These are phyloP conservation scores for Cydia pomonella DNA, from an alignment of 1,140 invertebrate species.

Conservation along the genomic window DNA sequence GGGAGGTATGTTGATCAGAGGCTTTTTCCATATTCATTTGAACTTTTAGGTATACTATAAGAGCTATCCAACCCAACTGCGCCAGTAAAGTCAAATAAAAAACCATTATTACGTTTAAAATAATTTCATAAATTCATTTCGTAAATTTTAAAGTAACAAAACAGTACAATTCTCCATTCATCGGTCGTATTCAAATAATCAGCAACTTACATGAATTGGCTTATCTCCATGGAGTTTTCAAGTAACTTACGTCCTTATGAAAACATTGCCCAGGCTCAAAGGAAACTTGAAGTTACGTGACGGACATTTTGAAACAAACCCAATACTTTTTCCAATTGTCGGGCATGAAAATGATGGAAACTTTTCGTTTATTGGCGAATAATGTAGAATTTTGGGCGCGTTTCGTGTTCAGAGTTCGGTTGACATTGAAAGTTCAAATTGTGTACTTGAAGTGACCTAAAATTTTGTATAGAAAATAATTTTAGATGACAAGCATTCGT, in stretches of 20 bases:
- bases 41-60: too few species aligned
- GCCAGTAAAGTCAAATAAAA: background rate
- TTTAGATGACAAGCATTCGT: too few species aligned
- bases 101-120: background rate
- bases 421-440: background rate
- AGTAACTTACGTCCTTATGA: background rate
- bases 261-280: background rate
- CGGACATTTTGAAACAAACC: constrained; percentile 10
- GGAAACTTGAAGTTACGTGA: constrained; percentile 26
- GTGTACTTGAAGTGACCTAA: background rate
- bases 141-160: background rate
- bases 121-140: background rate
- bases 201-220: background rate
- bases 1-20: too few species aligned
- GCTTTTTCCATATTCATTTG: too few species aligned
- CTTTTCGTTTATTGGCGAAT: constrained; percentile 10
- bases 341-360: constrained; percentile 2
- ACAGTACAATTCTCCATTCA: constrained; percentile 20
- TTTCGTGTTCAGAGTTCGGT: background rate
- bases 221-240: background rate
- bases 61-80: background rate
- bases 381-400: background rate
- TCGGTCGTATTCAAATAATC: constrained; percentile 13
- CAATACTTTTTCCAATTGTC: constrained; percentile 7
- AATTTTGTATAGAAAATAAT: too few species aligned